Conservation (phyloP, 1,140 invertebrate species). For the Notospermus geniculatus region DNA sequence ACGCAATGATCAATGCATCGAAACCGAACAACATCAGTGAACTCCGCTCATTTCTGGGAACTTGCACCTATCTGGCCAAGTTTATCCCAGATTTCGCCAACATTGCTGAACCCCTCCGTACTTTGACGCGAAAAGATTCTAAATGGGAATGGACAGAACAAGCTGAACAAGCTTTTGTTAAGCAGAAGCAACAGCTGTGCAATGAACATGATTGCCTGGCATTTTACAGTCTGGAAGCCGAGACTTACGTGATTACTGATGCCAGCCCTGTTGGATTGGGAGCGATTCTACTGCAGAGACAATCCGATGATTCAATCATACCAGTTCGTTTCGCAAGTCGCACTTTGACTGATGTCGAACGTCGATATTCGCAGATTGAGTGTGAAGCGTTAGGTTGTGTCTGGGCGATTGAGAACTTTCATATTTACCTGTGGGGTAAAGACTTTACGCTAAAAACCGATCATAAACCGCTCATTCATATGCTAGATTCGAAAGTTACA, state of each 20-base stretch:
- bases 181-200: slow-evolving; percentile 18
- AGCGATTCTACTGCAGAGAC: slow-evolving; percentile 37
- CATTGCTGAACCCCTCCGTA: slow-evolving; percentile 25
- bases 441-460: not conserved
- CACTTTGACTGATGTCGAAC: not conserved
- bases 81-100: slow-evolving; percentile 25
- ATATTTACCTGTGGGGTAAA: not conserved
- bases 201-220: slow-evolving; percentile 20
- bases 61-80: slow-evolving; percentile 7
- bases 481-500: not conserved
- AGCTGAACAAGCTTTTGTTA: slow-evolving; percentile 25
- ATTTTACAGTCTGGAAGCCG: slow-evolving; percentile 24
- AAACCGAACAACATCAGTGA: slow-evolving; percentile 21
- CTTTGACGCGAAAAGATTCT: slow-evolving; percentile 20
- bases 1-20: slow-evolving; percentile 34
- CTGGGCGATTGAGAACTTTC: not conserved
- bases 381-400: not conserved
- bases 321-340: not conserved
- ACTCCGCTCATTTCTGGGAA: slow-evolving; percentile 26
- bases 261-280: slow-evolving; percentile 54
- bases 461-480: not conserved
- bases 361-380: not conserved
- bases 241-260: slow-evolving; percentile 39
- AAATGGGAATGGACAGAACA: slow-evolving; percentile 23
- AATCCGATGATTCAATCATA: not conserved